Evolutionary conservation across 2,888 invertebrate species (phyloP).

Genomic region (Dicranocentrus wangi): DNA sequence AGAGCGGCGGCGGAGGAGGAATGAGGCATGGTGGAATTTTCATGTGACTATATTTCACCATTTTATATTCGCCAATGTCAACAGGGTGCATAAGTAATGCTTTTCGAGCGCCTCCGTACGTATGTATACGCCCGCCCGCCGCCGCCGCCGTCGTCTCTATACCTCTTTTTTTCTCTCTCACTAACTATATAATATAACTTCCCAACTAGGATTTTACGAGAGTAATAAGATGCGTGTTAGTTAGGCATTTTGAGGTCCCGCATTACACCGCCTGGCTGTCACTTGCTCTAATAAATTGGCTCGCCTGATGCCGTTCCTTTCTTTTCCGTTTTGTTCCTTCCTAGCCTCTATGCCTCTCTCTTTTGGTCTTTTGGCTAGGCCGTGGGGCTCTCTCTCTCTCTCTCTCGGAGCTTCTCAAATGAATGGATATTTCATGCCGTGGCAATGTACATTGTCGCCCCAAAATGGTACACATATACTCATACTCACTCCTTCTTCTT

Average conservation of each 20-base stretch:
- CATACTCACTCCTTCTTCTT: neutral
- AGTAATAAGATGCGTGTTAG: constrained; percentile 54
- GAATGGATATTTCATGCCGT: constrained; percentile 19
- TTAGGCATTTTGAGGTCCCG: constrained; percentile 59
- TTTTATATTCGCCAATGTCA: constrained; percentile 62
- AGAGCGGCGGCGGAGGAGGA: no score
- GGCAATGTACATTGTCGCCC: no score
- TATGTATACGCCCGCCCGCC: neutral
- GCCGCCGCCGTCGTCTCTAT: neutral
- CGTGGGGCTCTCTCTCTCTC: no score
- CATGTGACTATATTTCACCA: constrained; percentile 63
- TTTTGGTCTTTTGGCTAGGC: neutral
- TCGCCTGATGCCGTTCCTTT: constrained; percentile 32
- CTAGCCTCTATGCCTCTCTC: no score
- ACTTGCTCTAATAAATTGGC: constrained; percentile 60
- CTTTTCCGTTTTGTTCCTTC: neutral
- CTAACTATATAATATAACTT: no score
- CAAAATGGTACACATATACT: neutral
- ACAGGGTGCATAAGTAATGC: constrained; percentile 64
- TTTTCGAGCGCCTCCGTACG: constrained; percentile 9
- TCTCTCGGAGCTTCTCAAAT: neutral
- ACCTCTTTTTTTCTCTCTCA: no score
- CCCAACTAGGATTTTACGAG: neutral
- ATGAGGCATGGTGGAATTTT: constrained; percentile 61
- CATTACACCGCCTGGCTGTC: constrained; percentile 58